These are phyloP conservation scores for Gambelia wislizenii DNA, from an alignment of 2,797 vertebrate species.

Conservation along the genomic window DNA sequence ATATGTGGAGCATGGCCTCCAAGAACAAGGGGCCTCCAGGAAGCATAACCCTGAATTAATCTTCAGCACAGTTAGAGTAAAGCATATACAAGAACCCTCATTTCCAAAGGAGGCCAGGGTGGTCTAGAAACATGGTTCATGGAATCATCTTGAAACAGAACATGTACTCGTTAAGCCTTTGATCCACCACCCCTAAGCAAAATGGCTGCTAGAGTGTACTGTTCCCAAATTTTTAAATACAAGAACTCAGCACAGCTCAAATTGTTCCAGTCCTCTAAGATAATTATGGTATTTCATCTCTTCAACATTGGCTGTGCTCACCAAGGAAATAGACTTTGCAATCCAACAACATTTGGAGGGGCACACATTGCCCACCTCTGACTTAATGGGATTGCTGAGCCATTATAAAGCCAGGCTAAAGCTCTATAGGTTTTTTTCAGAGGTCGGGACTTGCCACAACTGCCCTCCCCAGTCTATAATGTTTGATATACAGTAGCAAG, in stretches of 20 bases:
- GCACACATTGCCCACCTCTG: too few species aligned
- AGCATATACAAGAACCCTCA: background rate
- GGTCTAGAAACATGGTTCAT: background rate
- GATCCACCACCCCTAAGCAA: background rate
- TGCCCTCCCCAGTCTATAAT: too few species aligned
- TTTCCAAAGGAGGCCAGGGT: background rate
- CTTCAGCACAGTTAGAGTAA: background rate
- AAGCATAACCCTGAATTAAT: background rate
- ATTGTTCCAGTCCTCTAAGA: background rate
- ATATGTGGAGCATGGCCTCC: background rate
- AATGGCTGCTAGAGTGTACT: background rate
- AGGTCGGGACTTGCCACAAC: background rate
- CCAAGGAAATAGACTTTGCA: too few species aligned
- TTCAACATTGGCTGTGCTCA: too few species aligned
- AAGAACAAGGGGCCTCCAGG: background rate
- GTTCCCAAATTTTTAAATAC: background rate
- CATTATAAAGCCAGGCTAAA: background rate
- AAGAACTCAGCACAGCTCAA: background rate
- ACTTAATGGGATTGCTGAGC: background rate
- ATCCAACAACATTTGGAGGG: too few species aligned
- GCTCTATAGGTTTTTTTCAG: background rate
- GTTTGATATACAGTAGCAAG: background rate
- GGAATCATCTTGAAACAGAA: background rate
- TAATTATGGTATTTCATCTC: background rate
- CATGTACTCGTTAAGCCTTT: background rate